Percentiles rank a stretch among this genome's conserved stretches.
phyloP scores from a whole-genome alignment of 2,888 invertebrate genomes.

The Hipparchia semele region DNA sequence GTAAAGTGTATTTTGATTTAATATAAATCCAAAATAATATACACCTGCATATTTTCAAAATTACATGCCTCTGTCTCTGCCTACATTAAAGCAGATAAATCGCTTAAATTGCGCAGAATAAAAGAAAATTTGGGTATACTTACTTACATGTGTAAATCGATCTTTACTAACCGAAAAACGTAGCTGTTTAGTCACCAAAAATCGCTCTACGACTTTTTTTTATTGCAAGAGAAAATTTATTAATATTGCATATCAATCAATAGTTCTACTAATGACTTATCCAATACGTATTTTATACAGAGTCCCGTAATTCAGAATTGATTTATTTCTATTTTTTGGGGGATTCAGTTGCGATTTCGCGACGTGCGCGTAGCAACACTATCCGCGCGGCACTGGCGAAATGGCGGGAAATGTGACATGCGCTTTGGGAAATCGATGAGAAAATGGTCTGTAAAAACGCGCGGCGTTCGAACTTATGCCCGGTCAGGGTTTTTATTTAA shows the following conservation, averaged over 20 bases:
- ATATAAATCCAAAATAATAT: neutral
- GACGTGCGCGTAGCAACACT: constrained; percentile 43
- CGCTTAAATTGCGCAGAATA: neutral
- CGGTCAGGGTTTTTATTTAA: constrained; percentile 32
- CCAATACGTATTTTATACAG: constrained; percentile 19
- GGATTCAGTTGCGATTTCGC: constrained; percentile 37
- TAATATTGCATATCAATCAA: constrained; percentile 8
- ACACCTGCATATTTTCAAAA: neutral
- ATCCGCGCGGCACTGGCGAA: constrained; percentile 57
- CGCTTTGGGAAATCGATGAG: constrained; percentile 78
- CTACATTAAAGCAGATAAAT: neutral
- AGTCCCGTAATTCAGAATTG: constrained; percentile 37
- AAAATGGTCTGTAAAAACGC: constrained; percentile 51
- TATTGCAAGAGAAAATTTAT: constrained; percentile 12
- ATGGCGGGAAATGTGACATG: constrained; percentile 71
- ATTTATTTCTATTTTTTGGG: constrained; percentile 39
- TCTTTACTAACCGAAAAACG: constrained; percentile 30
- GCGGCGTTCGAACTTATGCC: constrained; percentile 47
- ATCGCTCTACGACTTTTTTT: constrained; percentile 14
- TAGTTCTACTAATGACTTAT: constrained; percentile 12
- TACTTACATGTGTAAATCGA: constrained; percentile 31
- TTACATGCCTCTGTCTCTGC: neutral
- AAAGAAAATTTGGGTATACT: constrained; percentile 4
- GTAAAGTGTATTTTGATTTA: neutral
- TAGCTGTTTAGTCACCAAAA: constrained; percentile 32